Evolutionary conservation across 2,113 vertebrate species (phyloP).

Genomic region (Labrus mixtus): DNA sequence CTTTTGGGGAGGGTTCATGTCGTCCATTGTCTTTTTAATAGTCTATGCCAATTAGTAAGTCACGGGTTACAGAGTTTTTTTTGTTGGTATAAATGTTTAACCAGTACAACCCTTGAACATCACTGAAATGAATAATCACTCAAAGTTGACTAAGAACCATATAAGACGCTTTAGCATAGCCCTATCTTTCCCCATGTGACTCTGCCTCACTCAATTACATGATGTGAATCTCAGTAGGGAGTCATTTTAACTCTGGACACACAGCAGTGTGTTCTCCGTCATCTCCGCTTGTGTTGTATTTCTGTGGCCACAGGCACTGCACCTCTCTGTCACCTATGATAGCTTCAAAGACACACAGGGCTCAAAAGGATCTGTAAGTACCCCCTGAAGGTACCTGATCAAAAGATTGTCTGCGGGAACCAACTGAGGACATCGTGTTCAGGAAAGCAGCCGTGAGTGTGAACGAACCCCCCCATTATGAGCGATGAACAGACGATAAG

Average conservation of each 20-base stretch:
- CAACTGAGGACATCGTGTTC: neutral
- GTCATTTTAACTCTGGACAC: neutral
- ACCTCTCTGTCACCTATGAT: neutral
- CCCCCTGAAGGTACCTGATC: constrained; percentile 9
- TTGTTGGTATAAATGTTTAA: too few species aligned
- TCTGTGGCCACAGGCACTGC: neutral
- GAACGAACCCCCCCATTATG: neutral
- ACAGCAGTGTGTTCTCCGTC: constrained; percentile 12
- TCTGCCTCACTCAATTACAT: neutral
- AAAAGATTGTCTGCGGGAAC: neutral
- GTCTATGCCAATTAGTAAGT: too few species aligned
- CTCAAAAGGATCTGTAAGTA: neutral
- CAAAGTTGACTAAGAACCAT: neutral
- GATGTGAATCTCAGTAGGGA: neutral
- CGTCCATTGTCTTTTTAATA: too few species aligned
- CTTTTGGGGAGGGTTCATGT: too few species aligned
- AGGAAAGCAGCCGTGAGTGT: neutral
- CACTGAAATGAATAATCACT: too few species aligned
- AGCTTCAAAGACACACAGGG: constrained; percentile 17
- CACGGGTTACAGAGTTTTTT: neutral
- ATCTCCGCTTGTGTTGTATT: constrained; percentile 8
- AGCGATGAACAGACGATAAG: neutral
- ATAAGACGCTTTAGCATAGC: neutral
- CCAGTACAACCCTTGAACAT: neutral
- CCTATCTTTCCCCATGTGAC: neutral